Evolutionary conservation across 2,113 vertebrate genomes (phyloP).

Genomic region (Lates calcarifer): DNA sequence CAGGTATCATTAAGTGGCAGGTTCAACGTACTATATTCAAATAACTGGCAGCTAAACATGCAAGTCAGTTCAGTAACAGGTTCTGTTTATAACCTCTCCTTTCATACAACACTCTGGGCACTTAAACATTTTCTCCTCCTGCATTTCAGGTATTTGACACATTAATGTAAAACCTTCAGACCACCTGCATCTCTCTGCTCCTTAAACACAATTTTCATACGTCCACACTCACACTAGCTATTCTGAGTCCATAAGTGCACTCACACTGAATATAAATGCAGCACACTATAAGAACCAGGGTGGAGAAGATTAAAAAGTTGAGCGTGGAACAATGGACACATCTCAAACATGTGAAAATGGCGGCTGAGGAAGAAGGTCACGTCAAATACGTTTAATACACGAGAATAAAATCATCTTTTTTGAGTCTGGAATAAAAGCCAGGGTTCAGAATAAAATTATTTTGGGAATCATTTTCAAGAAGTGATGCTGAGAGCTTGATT

Average conservation of each 20-base stretch:
- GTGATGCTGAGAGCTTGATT: conserved; percentile 30
- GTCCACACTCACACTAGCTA: too few relatives aligned
- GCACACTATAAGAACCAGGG: too few relatives aligned
- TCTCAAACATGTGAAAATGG: too few relatives aligned
- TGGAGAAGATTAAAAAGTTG: too few relatives aligned
- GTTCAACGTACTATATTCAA: conserved; percentile 28
- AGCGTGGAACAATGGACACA: too few relatives aligned
- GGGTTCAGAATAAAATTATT: neutral
- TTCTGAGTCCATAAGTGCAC: too few relatives aligned
- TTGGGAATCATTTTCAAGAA: conserved; percentile 4
- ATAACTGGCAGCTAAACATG: conserved; percentile 16
- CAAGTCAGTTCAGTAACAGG: conserved; percentile 2
- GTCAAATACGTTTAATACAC: too few relatives aligned
- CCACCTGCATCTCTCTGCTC: neutral
- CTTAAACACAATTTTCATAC: conserved; percentile 9
- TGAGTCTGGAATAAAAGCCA: neutral
- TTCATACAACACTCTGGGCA: neutral
- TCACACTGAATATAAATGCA: too few relatives aligned
- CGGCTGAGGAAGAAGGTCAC: too few relatives aligned
- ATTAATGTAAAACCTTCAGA: neutral
- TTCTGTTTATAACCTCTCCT: neutral
- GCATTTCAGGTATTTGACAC: conserved; percentile 8
- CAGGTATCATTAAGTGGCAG: conserved; percentile 33
- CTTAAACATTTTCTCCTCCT: neutral
- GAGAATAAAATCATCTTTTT: neutral